A percentile compares a stretch with the other conserved stretches of the same genome.
These are phyloP conservation scores for Eupleurogrammus muticus DNA, from an alignment of 2,797 vertebrate species.

Conservation along the genomic window DNA sequence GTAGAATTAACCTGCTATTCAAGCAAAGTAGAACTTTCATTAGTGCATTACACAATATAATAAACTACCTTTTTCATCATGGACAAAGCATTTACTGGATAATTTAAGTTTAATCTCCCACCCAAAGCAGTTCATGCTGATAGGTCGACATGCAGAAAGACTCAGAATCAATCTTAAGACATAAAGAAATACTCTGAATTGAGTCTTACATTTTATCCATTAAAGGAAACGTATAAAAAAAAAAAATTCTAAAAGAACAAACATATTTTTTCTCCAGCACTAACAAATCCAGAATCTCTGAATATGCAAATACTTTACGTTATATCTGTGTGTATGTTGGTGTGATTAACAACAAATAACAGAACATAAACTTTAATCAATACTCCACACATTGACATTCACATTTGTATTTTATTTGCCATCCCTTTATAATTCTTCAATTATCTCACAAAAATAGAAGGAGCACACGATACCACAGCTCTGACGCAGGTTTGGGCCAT, in stretches of 20 bases:
- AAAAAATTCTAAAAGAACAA: too few species aligned
- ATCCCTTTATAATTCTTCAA: slow-evolving; percentile 81
- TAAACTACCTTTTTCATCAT: not conserved
- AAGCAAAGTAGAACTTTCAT: slow-evolving; percentile 44
- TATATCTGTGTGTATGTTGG: not conserved
- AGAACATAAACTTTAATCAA: slow-evolving; percentile 50
- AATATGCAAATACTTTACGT: too few species aligned
- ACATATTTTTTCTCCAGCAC: too few species aligned
- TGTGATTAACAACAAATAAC: not conserved
- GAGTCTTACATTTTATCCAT: not conserved
- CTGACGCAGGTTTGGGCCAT: slow-evolving; percentile 78
- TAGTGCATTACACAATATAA: slow-evolving; percentile 29
- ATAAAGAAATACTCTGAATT: not conserved
- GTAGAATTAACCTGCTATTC: slow-evolving; percentile 41
- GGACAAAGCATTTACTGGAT: not conserved
- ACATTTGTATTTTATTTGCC: slow-evolving; percentile 89
- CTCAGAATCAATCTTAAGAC: not conserved
- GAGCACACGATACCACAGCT: slow-evolving; percentile 84
- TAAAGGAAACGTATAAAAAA: not conserved
- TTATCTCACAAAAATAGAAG: slow-evolving; percentile 88
- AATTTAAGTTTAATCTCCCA: not conserved
- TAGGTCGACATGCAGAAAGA: not conserved
- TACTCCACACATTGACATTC: slow-evolving; percentile 72
- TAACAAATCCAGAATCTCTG: too few species aligned
- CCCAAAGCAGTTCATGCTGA: slow-evolving; percentile 1